Evolutionary conservation across 2,888 invertebrate genomes (phyloP), one percentile per base, ranked within the genome.

Genomic region (Nomada ferruginata): DNA sequence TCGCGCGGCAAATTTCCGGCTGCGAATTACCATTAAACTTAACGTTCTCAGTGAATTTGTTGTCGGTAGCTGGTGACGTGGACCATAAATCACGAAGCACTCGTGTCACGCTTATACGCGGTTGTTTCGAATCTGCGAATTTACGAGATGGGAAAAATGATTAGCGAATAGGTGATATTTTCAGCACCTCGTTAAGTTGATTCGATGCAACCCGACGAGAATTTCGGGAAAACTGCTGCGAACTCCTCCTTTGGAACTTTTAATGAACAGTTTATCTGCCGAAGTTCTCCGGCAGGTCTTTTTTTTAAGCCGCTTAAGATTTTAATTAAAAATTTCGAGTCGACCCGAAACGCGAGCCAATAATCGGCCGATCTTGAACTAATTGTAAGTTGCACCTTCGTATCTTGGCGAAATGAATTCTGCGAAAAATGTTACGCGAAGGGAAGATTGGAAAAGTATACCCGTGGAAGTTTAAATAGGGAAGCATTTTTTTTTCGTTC

Each of bases 381-480:
- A 15, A 47, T 36, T 36, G 15, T 3, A 20, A 70, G 29, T 70
- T 20, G 47, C n/a, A 11, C 50, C 47, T 5, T 2, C 15, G 42
- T 53, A 55, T 42, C 59, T 15, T 15, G 70, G 47, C 59, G 70
- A 70, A 59, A 70, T 60, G 47, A 70, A 29, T 70, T 70, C 20
- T 20, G 20, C 15, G 9, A 9, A 47, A 26, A 47, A 29, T 18
- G 2, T 10, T 36, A 1, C 0, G 11, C 11, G 23, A 26, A 13
- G 9, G 9, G 2, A 5, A 10, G 44, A 18, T 23, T 4, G 13
- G 0, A 7, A n/a, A 59, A 18, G 20, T 70, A 36, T 70, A 47
- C 15, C n/a, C 20, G 47, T 4, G 18, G 29, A 36, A 59, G 26
- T 59, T 70, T 70, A 10, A 70, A 59, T 47, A 29, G n/a, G n/a